Evolutionary conservation across 2,888 invertebrate genomes (phyloP), one percentile per base, ranked within the genome.

Genomic region (Sarcophaga carnaria): DNA sequence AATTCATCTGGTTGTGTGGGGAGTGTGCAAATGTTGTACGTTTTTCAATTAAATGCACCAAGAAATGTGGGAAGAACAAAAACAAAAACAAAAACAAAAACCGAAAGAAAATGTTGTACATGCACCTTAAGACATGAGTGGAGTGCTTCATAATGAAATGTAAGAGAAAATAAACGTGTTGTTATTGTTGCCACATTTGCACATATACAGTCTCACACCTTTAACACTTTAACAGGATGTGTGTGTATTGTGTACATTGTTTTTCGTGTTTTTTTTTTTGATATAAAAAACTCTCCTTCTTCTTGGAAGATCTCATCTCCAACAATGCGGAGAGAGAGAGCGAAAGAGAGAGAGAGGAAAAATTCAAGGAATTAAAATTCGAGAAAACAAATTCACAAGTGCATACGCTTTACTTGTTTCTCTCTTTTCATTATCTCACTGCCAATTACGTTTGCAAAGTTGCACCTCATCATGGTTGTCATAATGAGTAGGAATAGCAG

Each of bases 381-480:
- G 17, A 54, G 12, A 54, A 54, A 54, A 54, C 14, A 54, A 54
- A 54, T 14, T 54, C 14, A 54, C 12, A 54, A 54, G 17, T 54
- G 54, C 54, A 54, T 45, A 45, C 14, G 4, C 47, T 14, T 47
- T 59, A 54, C 64, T 54, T n/a, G 10, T 62, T 83, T 11, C 70
- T 37, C 80, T 71, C 37, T 76, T 75, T 75, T 71, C 49, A 80
- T 78, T 79, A 70, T 78, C 63, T 63, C 81, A 78, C 85, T 85
- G 81, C 85, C 82, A 85, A 85, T 85, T 85, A 82, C 81, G 69
- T 79, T 79, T 78, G 75, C 60, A 66, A 82, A 78, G 78, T 59
- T 85, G 74, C 49, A 47, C 60, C 60, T 78, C 71, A 69, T 74
- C 49, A 67, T 60, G 69, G 47, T 63, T 75, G 69, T 64, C n/a